Evolutionary conservation across 2,113 vertebrate species (phyloP), one percentile per base, ranked within the genome.

Genomic region (Percopsis transmontana): DNA sequence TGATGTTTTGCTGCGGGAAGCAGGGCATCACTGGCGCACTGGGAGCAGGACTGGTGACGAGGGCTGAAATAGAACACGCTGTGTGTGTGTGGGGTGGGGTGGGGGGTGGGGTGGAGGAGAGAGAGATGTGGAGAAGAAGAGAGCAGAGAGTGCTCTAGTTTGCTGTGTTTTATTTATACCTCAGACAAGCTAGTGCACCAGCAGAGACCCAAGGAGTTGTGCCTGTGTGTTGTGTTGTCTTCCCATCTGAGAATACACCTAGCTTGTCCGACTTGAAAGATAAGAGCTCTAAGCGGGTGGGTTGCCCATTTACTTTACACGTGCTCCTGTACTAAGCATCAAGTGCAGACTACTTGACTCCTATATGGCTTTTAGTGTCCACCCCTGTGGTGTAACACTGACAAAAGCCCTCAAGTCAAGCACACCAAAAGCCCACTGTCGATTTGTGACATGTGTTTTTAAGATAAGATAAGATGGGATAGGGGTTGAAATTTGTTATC

Each of bases 91-190:
- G 6, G 60, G 5, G 55, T n/a, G 45, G 16, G 38, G 21, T 41
- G 48, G 14, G 23, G 27, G 55, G 40, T 16, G 33, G 42, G 50
- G 9, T 38, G 54, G 38, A 23, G 48, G 45, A 8, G 67, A 69
- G 38, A 42, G 62, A 60, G 70, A 71, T 33, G 27, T 33, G 27
- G 14, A 42, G 68, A 41, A 52, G 51, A 18, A 20, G 52, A 74
- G 70, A 20, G 48, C 18, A 62, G 68, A 77, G 80, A 82, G 77
- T 69, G 82, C 61, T 84, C 80, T 70, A 83, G 73, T 87, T 89
- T 47, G 27, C 56, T 68, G 51, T 71, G 76, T 82, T 84, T 84
- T 90, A 87, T 90, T 89, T 85, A 87, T 89, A 88, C 78, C 85
- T 58, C 75, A 78, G 59, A 81, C 51, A 54, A 54, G 60, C 63